Evolutionary conservation across 1,140 invertebrate species (phyloP).

Genomic region (Drosophila saltans): DNA sequence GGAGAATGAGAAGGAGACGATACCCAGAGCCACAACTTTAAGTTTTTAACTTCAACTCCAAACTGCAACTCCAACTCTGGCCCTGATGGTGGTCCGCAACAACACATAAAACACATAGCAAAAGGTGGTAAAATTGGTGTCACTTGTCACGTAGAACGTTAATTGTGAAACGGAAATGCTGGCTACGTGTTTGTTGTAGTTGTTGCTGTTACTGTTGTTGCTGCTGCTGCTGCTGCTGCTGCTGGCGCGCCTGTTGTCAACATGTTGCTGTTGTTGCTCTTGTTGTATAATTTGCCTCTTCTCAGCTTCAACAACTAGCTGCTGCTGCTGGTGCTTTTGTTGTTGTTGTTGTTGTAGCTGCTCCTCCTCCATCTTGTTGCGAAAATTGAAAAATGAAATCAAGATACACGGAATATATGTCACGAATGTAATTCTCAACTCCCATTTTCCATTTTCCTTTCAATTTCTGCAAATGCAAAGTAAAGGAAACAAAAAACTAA

Average conservation of each 20-base stretch:
- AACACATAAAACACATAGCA: constrained; percentile 59
- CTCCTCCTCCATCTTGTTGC: constrained; percentile 46
- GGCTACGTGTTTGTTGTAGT: constrained; percentile 46
- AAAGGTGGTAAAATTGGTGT: constrained; percentile 82
- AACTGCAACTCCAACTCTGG: constrained; percentile 48
- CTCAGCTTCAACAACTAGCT: constrained; percentile 13
- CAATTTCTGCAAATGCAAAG: constrained; percentile 27
- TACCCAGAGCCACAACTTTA: constrained; percentile 12
- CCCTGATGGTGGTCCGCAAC: constrained; percentile 76
- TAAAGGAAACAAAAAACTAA: constrained; percentile 11
- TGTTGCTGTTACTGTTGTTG: constrained; percentile 40
- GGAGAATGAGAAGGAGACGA: constrained; percentile 3
- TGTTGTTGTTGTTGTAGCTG: constrained; percentile 19
- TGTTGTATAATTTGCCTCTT: constrained; percentile 72
- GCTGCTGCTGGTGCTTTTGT: constrained; percentile 11
- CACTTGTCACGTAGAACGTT: constrained; percentile 82
- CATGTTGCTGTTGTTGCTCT: constrained; percentile 56
- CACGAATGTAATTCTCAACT: constrained; percentile 67
- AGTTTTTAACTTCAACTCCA: constrained; percentile 21
- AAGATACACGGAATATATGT: constrained; percentile 76
- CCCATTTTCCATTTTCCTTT: constrained; percentile 2
- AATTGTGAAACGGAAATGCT: constrained; percentile 81
- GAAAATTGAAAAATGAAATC: constrained; percentile 81
- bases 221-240: neutral
- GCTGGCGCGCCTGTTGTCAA: constrained; percentile 64